Evolutionary conservation across 2,888 invertebrate species (phyloP), one percentile per base, ranked within the genome.

Genomic region (Geotrupes spiniger): DNA sequence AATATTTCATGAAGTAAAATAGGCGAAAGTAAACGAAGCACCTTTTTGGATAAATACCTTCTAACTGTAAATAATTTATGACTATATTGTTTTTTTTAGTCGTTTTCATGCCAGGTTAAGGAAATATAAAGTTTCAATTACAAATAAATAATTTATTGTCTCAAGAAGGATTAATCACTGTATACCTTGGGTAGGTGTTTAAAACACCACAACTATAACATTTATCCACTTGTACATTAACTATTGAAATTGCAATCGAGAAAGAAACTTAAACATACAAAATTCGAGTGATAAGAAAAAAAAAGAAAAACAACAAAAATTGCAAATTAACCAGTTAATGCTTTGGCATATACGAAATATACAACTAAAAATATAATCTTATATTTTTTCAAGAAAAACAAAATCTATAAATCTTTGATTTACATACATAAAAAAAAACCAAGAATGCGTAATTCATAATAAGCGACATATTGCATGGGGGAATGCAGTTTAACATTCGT

Each of bases 81-180:
- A n/a, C n/a, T n/a, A n/a, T n/a, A n/a, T n/a, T n/a, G n/a, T n/a
- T n/a, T n/a, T n/a, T n/a, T n/a, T n/a, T n/a, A n/a, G n/a, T n/a
- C n/a, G n/a, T n/a, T n/a, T n/a, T n/a, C n/a, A n/a, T n/a, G n/a
- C n/a, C n/a, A n/a, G 15, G 36, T 12, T 37, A 42, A 48, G 37
- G 29, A 42, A 29, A 47, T 28, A 28, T n/a, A 36, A 46, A 10
- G 36, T 38, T 49, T 15, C 12, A 51, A 47, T 51, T 71, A 71
- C 67, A 73, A 73, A 73, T 73, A 72, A 72, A 73, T 73, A 72
- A 72, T 73, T 73, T 73, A 73, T 73, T 73, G 73, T 73, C 73
- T 72, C 66, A 67, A 70, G 69, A 70, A 69, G 65, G 69, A 61
- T 64, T 68, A 62, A 68, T 70, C 68, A 70, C 64, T 66, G 65